phyloP scores from a whole-genome alignment of 1,140 invertebrate species.

The Nasonia vitripennis region DNA sequence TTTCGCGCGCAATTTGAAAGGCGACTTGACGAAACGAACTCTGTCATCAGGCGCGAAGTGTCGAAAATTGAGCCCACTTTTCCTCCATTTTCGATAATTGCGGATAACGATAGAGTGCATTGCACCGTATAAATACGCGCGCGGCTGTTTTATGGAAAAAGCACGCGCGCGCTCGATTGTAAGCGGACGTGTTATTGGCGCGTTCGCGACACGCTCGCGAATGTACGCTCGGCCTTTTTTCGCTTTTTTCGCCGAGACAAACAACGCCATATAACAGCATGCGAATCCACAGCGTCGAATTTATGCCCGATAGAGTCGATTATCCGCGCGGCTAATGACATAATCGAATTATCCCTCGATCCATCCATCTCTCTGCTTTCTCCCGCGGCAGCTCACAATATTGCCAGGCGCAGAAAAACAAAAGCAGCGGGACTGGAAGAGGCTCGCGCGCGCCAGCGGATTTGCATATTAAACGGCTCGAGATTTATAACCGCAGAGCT shows the following conservation, averaged over 20 bases:
- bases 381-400: not conserved
- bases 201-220: not conserved
- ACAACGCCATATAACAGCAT: not conserved
- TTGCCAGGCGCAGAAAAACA: not conserved
- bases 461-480: conserved; percentile 75
- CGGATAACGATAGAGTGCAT: conserved; percentile 6
- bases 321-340: conserved; percentile 14
- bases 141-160: not conserved
- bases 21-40: not conserved
- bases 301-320: not conserved
- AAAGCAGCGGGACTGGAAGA: conserved; percentile 19
- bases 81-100: not conserved
- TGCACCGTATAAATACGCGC: not conserved
- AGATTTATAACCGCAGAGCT: conserved; percentile 72
- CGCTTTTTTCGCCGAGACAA: too few relatives aligned
- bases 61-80: conserved; percentile 50
- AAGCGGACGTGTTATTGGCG: not conserved
- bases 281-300: not conserved
- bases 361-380: not conserved
- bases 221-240: not conserved
- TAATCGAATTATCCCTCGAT: conserved; percentile 53
- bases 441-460: conserved; percentile 49
- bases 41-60: not conserved
- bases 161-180: not conserved
- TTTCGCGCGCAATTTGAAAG: not conserved